Conservation (phyloP, 2,797 vertebrate species). For the Perdix hodgsoniae region DNA sequence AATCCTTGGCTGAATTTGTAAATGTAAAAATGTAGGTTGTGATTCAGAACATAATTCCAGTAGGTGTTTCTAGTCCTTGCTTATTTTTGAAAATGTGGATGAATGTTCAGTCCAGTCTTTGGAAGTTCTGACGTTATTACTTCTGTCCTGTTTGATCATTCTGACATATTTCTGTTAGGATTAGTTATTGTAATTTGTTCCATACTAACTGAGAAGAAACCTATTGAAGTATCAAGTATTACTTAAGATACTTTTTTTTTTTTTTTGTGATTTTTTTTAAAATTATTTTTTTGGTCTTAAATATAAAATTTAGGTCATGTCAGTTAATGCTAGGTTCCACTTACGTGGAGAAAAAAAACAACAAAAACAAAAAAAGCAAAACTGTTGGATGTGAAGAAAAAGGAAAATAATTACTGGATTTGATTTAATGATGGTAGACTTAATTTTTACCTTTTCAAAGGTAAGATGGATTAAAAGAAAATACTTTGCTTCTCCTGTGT, state of each 20-base stretch:
- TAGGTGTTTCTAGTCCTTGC: not conserved
- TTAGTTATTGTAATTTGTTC: not conserved
- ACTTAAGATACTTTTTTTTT: rapidly evolving
- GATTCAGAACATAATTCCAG: not conserved
- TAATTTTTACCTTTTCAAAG: not conserved
- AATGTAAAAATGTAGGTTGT: not conserved
- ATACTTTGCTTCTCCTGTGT: not conserved
- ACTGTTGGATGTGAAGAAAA: not conserved
- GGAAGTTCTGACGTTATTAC: not conserved
- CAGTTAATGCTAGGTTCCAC: not conserved
- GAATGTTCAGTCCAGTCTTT: not conserved
- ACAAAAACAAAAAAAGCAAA: not conserved
- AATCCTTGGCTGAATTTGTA: not conserved
- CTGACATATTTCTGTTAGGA: not conserved
- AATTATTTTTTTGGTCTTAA: not conserved
- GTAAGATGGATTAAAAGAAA: not conserved
- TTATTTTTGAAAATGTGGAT: not conserved
- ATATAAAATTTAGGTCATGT: not conserved
- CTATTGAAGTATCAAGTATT: not conserved
- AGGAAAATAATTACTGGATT: not conserved
- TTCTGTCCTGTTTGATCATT: not conserved
- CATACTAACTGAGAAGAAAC: not conserved
- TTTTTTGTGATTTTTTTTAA: no score
- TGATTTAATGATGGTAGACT: not conserved
- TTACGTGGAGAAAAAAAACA: not conserved